Conservation (phyloP, 2,797 vertebrate genomes). For the Thripadectes ignobilis region DNA sequence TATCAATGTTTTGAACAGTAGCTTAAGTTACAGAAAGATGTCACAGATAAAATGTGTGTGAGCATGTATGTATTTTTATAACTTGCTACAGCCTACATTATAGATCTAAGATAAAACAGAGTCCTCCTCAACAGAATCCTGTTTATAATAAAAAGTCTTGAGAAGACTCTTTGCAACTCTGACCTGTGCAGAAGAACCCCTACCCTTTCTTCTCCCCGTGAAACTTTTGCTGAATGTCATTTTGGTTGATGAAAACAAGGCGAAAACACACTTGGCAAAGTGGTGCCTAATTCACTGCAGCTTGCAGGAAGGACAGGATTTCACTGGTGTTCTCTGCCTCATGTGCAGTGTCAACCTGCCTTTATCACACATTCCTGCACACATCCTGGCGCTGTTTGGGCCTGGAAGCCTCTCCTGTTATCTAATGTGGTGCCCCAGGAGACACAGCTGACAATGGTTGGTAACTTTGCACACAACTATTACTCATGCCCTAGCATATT, state of each 20-base stretch:
- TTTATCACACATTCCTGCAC: background rate
- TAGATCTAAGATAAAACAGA: background rate
- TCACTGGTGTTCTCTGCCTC: background rate
- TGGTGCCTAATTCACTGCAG: background rate
- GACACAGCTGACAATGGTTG: background rate
- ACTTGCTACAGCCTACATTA: background rate
- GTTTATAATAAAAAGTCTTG: background rate
- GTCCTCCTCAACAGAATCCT: background rate
- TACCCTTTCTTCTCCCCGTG: too few relatives aligned
- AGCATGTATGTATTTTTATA: background rate
- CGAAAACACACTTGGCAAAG: background rate
- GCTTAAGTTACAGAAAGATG: background rate
- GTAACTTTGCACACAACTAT: background rate
- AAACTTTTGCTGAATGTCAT: background rate
- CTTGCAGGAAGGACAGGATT: background rate
- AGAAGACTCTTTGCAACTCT: background rate
- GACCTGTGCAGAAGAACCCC: background rate
- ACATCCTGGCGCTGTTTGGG: background rate
- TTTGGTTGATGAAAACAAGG: background rate
- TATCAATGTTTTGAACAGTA: background rate
- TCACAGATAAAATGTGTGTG: background rate
- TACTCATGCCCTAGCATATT: background rate
- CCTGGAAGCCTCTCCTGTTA: background rate
- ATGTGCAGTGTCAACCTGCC: fast-evolving
- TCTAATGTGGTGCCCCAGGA: background rate